These are phyloP conservation scores for Drosophila limbata DNA, from an alignment of 2,888 invertebrate species.

Conservation along the genomic window DNA sequence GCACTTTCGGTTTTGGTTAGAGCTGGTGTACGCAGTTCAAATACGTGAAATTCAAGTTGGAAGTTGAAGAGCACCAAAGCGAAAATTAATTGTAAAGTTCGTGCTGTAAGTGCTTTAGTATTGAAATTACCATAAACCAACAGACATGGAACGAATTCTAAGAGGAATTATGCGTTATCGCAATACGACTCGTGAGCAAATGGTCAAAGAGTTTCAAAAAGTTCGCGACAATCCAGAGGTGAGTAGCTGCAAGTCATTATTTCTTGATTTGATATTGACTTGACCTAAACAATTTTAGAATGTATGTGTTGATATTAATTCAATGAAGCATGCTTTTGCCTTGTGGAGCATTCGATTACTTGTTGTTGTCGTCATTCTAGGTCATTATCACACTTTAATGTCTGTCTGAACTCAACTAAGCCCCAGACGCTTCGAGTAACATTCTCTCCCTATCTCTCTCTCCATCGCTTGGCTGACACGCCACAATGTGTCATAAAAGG, in stretches of 20 bases:
- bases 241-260: conserved; percentile 43
- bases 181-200: conserved; percentile 91
- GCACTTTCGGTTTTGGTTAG: conserved; percentile 42
- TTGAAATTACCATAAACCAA: conserved; percentile 13
- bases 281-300: background rate
- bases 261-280: conserved; percentile 27
- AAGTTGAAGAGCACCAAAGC: conserved; percentile 9
- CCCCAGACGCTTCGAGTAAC: conserved; percentile 25
- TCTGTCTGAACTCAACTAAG: conserved; percentile 28
- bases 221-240: conserved; percentile 93
- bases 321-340: conserved; percentile 29
- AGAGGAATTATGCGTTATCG: conserved; percentile 96
- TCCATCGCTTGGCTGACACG: background rate
- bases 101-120: conserved; percentile 33
- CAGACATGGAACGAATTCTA: conserved; percentile 92
- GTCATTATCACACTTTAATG: conserved; percentile 58
- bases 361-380: conserved; percentile 26
- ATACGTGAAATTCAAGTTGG: conserved; percentile 16
- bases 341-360: conserved; percentile 24
- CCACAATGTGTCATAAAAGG: conserved; percentile 20
- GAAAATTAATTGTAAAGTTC: conserved; percentile 44
- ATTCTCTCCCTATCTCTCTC: conserved; percentile 17
- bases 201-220: conserved; percentile 96
- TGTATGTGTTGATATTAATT: conserved; percentile 9
- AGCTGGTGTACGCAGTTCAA: conserved; percentile 38